Evolutionary conservation across 2,113 vertebrate species (phyloP).

Genomic region (Ceuthmochares aereus): DNA sequence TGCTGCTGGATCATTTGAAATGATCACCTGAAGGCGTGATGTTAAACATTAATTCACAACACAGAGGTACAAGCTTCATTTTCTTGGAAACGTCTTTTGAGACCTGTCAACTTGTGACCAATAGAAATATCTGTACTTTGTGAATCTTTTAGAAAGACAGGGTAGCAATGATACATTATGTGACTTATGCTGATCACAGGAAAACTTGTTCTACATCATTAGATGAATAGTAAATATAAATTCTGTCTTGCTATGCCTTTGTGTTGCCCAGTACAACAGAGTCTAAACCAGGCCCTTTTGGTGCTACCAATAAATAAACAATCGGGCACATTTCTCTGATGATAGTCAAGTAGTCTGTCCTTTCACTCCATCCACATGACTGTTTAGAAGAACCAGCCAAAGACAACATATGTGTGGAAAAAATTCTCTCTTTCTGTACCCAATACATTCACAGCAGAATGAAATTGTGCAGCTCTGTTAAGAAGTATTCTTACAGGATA

Average conservation of each 20-base stretch:
- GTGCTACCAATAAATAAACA: not conserved
- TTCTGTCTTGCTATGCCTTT: not conserved
- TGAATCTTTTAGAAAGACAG: not conserved
- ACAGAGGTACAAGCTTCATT: not conserved
- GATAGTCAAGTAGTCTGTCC: not conserved
- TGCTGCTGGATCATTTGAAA: not conserved
- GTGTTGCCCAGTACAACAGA: not conserved
- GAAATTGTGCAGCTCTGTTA: not conserved
- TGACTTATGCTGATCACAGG: not conserved
- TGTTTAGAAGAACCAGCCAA: not conserved
- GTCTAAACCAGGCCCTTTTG: not conserved
- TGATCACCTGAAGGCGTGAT: not conserved
- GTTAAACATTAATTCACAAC: not conserved
- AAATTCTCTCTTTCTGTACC: not conserved
- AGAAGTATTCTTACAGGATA: not conserved
- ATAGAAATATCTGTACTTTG: not conserved
- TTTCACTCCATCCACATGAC: not conserved
- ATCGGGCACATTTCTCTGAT: not conserved
- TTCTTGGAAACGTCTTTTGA: not conserved
- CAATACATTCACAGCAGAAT: not conserved
- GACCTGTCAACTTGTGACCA: not conserved
- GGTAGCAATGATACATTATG: not conserved
- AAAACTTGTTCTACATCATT: not conserved
- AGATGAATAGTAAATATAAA: not conserved
- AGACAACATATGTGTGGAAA: not conserved